A percentile compares a stretch with the other conserved stretches of the same genome.
Evolutionary conservation across 2,888 invertebrate species (phyloP).

Genomic region (Pseudolycoriella hygida): DNA sequence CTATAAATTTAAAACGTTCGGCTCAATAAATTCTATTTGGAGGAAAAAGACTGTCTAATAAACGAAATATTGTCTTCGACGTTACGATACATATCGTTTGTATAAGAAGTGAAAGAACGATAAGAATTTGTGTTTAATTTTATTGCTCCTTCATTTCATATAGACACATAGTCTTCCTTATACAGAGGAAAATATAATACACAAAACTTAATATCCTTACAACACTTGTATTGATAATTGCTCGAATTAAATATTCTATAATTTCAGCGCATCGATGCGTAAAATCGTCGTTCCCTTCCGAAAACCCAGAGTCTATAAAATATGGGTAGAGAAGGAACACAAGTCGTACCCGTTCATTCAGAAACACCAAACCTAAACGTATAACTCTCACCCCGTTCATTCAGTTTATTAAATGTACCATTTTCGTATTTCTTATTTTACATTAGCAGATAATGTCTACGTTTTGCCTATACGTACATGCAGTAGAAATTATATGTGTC

Average conservation of each 20-base stretch:
- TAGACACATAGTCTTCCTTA: background rate
- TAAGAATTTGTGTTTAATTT: background rate
- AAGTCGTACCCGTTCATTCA: too few species aligned
- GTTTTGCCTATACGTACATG: too few species aligned
- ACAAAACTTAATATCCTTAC: slow-evolving; percentile 2
- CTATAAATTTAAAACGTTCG: too few species aligned
- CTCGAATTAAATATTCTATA: slow-evolving; percentile 6
- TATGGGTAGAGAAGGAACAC: too few species aligned
- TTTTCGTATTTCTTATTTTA: too few species aligned
- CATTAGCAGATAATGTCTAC: too few species aligned
- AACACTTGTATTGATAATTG: slow-evolving; percentile 6
- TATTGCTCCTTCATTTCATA: background rate
- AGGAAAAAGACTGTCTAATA: background rate
- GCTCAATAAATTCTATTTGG: background rate
- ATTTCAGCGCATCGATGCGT: slow-evolving; percentile 4
- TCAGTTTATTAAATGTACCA: too few species aligned
- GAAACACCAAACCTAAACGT: too few species aligned
- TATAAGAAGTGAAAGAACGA: background rate
- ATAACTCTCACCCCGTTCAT: too few species aligned
- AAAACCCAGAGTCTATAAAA: background rate
- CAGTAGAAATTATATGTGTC: too few species aligned
- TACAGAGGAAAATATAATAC: background rate
- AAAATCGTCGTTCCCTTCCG: background rate
- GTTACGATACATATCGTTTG: too few species aligned
- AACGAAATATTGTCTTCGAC: background rate